Evolutionary conservation across 2,888 invertebrate genomes (phyloP).

Genomic region (Magallana nippona): DNA sequence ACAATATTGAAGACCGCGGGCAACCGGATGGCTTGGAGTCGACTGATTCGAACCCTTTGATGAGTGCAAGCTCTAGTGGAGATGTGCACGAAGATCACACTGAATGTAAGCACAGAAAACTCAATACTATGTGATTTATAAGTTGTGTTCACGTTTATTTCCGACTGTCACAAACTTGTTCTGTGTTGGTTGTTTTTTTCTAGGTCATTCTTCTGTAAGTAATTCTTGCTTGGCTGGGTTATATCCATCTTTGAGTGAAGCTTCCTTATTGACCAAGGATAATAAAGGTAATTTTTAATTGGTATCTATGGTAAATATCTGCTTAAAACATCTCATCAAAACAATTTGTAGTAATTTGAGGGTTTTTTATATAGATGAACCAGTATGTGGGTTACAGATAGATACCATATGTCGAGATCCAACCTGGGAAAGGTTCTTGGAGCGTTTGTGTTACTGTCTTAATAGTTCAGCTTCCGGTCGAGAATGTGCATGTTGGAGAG

Average conservation of each 20-base stretch:
- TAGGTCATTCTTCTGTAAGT: neutral
- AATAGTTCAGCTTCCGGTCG: neutral
- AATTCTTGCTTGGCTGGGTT: neutral
- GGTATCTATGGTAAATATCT: too few species aligned
- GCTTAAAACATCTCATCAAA: too few species aligned
- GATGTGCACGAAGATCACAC: neutral
- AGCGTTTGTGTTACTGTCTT: neutral
- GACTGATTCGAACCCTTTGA: neutral
- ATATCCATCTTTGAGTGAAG: neutral
- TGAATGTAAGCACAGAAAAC: neutral
- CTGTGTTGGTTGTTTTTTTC: neutral
- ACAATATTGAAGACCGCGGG: neutral
- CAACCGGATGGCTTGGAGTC: slow-evolving; percentile 5
- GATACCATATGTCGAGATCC: neutral
- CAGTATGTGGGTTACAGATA: neutral
- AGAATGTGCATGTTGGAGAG: neutral
- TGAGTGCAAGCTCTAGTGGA: neutral
- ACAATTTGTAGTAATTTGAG: too few species aligned
- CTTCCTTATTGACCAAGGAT: too few species aligned
- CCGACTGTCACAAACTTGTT: too few species aligned
- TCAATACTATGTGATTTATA: too few species aligned
- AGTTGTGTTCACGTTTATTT: too few species aligned
- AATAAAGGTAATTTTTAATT: too few species aligned
- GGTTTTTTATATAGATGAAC: neutral
- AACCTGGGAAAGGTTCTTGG: neutral